A percentile compares a stretch with the other conserved stretches of the same genome.
Evolutionary conservation across 2,888 invertebrate genomes (phyloP).

Genomic region (Plebejus argus): DNA sequence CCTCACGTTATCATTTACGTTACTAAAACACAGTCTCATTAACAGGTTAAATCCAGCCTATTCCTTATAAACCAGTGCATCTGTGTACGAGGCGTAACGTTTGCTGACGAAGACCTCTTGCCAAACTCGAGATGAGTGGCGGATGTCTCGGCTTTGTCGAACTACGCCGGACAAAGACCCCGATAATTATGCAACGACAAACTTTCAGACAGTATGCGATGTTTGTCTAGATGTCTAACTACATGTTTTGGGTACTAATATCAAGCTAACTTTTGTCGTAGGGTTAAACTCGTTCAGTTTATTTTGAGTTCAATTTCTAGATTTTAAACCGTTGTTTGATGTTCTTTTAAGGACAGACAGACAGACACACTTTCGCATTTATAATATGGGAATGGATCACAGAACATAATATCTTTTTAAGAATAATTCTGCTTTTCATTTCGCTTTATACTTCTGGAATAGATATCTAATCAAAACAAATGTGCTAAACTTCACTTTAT

Average conservation of each 20-base stretch:
- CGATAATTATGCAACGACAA: slow-evolving; percentile 50
- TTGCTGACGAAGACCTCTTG: slow-evolving; percentile 73
- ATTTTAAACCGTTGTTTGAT: background rate
- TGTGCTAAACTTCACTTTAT: too few species aligned
- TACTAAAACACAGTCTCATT: background rate
- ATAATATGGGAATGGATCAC: too few species aligned
- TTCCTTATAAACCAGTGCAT: background rate
- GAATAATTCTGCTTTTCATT: too few species aligned
- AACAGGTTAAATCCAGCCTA: background rate
- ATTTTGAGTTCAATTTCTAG: background rate
- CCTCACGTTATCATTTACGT: background rate
- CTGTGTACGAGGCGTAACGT: slow-evolving; percentile 54
- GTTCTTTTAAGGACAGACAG: background rate
- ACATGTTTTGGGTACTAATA: slow-evolving; percentile 26
- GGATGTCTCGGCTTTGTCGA: slow-evolving; percentile 72
- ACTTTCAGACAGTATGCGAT: slow-evolving; percentile 20
- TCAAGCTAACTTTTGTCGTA: background rate
- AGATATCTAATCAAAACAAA: too few species aligned
- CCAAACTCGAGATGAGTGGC: slow-evolving; percentile 69
- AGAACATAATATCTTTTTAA: too few species aligned
- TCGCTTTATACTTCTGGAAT: too few species aligned
- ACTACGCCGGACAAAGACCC: slow-evolving; percentile 62
- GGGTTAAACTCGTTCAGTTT: background rate
- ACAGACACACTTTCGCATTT: too few species aligned
- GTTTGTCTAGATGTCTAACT: slow-evolving; percentile 14